Evolutionary conservation across 2,113 vertebrate species (phyloP), one percentile per base, ranked within the genome.

Genomic region (Tupaia chinensis): DNA sequence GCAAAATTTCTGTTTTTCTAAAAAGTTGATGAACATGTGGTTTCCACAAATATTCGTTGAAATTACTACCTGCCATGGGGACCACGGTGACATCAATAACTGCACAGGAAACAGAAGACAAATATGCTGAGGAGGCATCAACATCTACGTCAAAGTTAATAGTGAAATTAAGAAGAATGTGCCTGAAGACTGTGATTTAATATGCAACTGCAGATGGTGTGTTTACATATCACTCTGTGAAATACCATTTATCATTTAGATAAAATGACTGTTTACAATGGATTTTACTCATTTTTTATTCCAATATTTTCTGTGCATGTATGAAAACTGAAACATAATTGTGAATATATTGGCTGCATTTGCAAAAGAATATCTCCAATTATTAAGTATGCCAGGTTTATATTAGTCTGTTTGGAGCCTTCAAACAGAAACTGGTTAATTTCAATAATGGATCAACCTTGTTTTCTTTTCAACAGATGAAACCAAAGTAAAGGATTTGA

Each of bases 201-300:
- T 91, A 78, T 89, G 76, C 32, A 92, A 13, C 58, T 78, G 27
- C 32, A 91, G 61, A 87, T 86, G 65, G 29, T 77, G 82, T 83
- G 80, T 95, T 94, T 94, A 91, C 53, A 87, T 53, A 70, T 66
- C 29, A 68, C 17, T 94, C 58, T 83, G 32, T 77, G 76, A 93
- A 93, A 63, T 78, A 76, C 61, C 54, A 74, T 88, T 96, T 95
- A 88, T 94, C 74, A 95, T 86, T 91, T 95, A 86, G 78, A 95
- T 86, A 86, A 93, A 95, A 78, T 89, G 60, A 9, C 69, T 87
- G 7, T 65, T 96, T 72, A 22, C 80, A 81, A 82, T 96, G n/a
- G 32, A 20, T 66, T 65, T 83, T 82, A 73, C 53, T 68, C 54
- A 20, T 27, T 82, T 95, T 80, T 91, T 61, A 94, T 83, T 80